phyloP scores from a whole-genome alignment of 1,140 invertebrate species.

The Sitophilus oryzae region DNA sequence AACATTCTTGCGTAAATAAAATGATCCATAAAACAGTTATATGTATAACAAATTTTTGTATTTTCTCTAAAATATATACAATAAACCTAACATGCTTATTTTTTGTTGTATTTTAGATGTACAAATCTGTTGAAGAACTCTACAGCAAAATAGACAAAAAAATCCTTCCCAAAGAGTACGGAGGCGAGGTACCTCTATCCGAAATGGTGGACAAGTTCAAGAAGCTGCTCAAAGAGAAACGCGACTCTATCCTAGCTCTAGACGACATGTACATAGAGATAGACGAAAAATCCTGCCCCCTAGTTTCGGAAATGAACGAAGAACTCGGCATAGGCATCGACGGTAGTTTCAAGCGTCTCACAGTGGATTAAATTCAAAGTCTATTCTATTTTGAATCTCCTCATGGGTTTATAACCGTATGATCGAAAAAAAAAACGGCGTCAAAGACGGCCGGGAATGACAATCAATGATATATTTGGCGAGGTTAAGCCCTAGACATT shows the following conservation, averaged over 20 bases:
- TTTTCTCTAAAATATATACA: not conserved
- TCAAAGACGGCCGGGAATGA: no score
- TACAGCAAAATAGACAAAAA: constrained; percentile 61
- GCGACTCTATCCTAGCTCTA: constrained; percentile 61
- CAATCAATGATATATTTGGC: no score
- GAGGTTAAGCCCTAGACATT: no score
- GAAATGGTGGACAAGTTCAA: constrained; percentile 78
- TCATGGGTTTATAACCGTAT: no score
- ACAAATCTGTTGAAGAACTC: constrained; percentile 63
- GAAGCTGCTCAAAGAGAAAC: constrained; percentile 55
- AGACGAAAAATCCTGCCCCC: constrained; percentile 53
- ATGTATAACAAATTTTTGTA: not conserved
- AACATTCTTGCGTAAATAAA: no score
- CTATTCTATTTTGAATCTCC: no score
- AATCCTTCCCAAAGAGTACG: constrained; percentile 80
- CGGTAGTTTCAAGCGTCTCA: constrained; percentile 74
- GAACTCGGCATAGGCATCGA: constrained; percentile 61
- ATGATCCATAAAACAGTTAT: no score
- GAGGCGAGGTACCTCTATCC: constrained; percentile 66
- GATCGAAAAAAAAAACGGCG: no score
- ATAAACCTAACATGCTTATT: constrained; percentile 4
- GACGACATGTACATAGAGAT: constrained; percentile 76
- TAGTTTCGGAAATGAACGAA: constrained; percentile 58
- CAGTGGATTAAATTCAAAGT: constrained; percentile 76
- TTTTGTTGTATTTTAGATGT: constrained; percentile 55